These are phyloP conservation scores for Adelosebastes latens DNA, from an alignment of 2,797 vertebrate genomes.

Conservation along the genomic window DNA sequence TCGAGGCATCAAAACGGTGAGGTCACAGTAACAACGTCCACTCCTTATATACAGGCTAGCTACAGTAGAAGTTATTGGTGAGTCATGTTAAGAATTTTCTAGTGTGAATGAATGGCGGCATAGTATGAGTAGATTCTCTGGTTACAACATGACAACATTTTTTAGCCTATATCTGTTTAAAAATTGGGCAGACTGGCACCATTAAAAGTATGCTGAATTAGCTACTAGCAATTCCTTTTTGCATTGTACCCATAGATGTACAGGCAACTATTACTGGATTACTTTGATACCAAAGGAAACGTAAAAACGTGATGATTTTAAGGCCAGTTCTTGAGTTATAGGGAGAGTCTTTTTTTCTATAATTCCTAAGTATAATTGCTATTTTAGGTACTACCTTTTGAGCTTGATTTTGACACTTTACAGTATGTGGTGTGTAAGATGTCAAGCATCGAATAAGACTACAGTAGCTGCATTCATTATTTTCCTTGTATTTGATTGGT, in stretches of 20 bases:
- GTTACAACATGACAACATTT: neutral
- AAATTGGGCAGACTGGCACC: neutral
- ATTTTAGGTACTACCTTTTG: neutral
- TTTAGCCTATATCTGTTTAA: neutral
- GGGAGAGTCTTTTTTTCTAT: neutral
- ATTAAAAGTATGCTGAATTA: neutral
- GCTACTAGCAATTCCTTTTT: neutral
- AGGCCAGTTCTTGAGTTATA: neutral
- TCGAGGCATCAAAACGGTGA: no score
- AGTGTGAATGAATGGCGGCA: neutral
- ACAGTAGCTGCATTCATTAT: constrained; percentile 31
- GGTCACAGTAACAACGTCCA: no score
- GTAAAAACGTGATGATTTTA: neutral
- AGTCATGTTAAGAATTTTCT: neutral
- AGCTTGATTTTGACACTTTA: constrained; percentile 9
- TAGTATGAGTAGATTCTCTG: neutral
- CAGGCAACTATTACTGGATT: neutral
- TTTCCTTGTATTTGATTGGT: constrained; percentile 38
- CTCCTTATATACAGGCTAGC: no score
- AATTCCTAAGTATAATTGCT: neutral
- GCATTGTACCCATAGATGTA: neutral
- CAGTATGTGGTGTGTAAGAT: constrained; percentile 10
- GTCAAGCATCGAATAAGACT: neutral
- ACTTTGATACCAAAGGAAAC: neutral
- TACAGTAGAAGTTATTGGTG: neutral